Conservation (phyloP, 2,113 vertebrate genomes). For the Spilogale gracilis region DNA sequence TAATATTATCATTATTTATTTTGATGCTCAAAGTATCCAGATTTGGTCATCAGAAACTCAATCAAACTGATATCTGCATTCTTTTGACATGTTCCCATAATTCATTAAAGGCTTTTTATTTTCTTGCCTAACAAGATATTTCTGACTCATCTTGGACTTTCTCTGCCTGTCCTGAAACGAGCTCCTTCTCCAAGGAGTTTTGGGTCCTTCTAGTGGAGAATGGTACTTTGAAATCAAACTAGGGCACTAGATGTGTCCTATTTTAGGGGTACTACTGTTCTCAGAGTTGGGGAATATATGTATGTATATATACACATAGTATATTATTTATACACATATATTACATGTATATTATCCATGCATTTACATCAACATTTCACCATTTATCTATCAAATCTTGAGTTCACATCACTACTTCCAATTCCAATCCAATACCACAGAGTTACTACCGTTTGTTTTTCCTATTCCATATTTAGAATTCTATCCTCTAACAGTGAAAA, state of each 20-base stretch:
- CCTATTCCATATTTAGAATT: not conserved
- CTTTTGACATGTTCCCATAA: not conserved
- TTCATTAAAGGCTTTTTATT: not conserved
- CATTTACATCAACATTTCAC: constrained; percentile 19
- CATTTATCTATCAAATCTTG: not conserved
- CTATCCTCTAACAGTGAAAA: not conserved
- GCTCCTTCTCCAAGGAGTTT: not conserved
- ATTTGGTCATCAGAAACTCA: not conserved
- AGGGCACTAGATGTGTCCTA: not conserved
- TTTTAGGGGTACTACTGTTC: not conserved
- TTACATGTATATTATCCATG: not conserved
- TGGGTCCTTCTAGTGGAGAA: constrained; percentile 28
- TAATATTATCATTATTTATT: constrained; percentile 27
- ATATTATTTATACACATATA: not conserved
- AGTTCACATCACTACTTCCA: not conserved
- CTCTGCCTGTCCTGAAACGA: not conserved
- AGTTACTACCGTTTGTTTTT: not conserved
- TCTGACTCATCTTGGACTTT: not conserved
- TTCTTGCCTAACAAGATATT: not conserved
- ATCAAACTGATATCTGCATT: not conserved
- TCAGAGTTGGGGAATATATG: not conserved
- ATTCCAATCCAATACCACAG: not conserved
- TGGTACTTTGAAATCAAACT: not conserved
- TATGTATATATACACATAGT: not conserved
- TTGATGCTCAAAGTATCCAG: not conserved